Conservation (phyloP, 2,797 vertebrate species). For the Petrocephalus sullivani region DNA sequence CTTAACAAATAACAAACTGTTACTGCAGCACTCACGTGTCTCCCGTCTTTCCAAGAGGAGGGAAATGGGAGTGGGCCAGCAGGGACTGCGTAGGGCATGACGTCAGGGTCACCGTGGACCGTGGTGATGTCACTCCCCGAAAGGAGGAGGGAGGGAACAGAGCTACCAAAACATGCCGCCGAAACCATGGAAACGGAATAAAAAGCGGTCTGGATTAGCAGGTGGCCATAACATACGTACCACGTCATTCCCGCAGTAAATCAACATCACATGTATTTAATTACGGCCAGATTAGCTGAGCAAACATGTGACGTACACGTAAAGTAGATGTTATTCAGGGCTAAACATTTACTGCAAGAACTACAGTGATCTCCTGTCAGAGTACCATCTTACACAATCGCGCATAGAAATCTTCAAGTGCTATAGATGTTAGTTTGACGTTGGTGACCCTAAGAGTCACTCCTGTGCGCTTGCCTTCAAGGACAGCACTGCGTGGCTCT, state of each 20-base stretch:
- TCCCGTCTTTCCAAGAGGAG: neutral
- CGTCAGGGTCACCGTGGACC: constrained; percentile 11
- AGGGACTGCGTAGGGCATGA: constrained; percentile 12
- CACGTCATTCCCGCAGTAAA: neutral
- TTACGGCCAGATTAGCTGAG: neutral
- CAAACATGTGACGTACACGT: neutral
- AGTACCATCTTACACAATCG: neutral
- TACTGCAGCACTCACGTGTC: neutral
- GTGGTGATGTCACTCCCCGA: constrained; percentile 10
- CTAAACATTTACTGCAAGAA: neutral
- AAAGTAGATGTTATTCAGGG: neutral
- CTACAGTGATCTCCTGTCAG: neutral
- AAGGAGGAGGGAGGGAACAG: neutral
- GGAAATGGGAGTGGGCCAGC: neutral
- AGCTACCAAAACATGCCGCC: neutral
- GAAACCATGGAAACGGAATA: constrained; percentile 17
- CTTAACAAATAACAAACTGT: neutral
- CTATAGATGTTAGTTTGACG: neutral
- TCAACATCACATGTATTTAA: constrained; percentile 4
- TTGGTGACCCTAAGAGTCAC: neutral
- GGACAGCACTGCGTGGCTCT: neutral
- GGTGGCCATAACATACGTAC: neutral
- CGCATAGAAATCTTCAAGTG: neutral
- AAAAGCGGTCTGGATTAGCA: neutral
- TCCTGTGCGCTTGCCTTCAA: neutral